Conservation (phyloP, 1,140 invertebrate genomes). For the Neomicropteryx cornuta region DNA sequence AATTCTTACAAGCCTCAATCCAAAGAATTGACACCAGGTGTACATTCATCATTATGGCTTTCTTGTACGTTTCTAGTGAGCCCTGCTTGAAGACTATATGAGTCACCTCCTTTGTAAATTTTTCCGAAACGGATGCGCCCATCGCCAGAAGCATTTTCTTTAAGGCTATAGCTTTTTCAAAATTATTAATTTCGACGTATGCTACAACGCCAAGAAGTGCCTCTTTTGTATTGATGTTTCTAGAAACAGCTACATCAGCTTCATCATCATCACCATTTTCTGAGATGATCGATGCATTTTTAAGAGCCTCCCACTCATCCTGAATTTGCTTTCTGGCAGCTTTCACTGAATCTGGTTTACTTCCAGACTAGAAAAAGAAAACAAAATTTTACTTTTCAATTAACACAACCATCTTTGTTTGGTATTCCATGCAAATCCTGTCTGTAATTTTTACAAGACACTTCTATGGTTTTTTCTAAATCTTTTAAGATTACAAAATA, state of each 20-base stretch:
- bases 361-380: no score
- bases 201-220: conserved; percentile 26
- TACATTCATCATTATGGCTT: conserved; percentile 24
- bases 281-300: conserved; percentile 8
- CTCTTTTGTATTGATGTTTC: conserved; percentile 6
- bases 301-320: conserved; percentile 14
- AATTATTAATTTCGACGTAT: conserved; percentile 33
- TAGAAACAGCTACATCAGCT: not conserved
- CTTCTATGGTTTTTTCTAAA: no score
- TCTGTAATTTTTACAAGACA: no score
- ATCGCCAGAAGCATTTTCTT: conserved; percentile 25
- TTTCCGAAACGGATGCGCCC: conserved; percentile 29
- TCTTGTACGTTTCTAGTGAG: conserved; percentile 22
- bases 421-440: no score
- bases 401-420: no score
- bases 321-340: conserved; percentile 10
- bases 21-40: conserved; percentile 29
- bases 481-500: no score
- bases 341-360: conserved; percentile 17
- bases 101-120: conserved; percentile 28
- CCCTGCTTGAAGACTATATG: conserved; percentile 37
- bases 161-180: conserved; percentile 25
- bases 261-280: conserved; percentile 2
- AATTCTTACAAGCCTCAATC: conserved; percentile 21
- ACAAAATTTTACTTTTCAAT: no score